Evolutionary conservation across 2,888 invertebrate genomes (phyloP), one percentile per base, ranked within the genome.

Genomic region (Scaptomyza flava): DNA sequence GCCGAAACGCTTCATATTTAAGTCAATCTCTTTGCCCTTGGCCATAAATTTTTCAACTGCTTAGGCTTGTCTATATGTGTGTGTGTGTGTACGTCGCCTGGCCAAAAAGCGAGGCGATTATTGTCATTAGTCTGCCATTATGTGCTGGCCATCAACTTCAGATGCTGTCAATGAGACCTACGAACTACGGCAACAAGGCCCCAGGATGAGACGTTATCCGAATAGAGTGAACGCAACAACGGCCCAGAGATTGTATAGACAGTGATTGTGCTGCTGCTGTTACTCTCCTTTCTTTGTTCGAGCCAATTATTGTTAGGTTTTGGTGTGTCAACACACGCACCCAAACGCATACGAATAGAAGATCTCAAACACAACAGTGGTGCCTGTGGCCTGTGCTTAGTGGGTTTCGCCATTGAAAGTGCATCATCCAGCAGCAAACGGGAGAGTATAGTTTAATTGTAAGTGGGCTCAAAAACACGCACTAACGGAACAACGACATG

Each of bases 91-190:
- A 61, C 61, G 60, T 65, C 52, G 74, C 57, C 65, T 51, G 63
- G 71, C 66, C 69, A 71, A 72, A 81, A 74, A 77, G 70, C 77
- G 68, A 72, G 83, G 72, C 89, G 83, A 88, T 85, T 89, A 89
- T 89, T 82, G 89, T 87, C 89, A 89, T 87, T 89, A 89, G 89
- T 86, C 85, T 74, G 74, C 82, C 83, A 87, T 87, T 87, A 87
- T 89, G 83, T 89, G 86, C 78, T 77, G 79, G 79, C 87, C 89
- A 89, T 87, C 87, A 87, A 87, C 80, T 82, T 87, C 89, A 89
- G 81, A 85, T 87, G 85, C 78, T 81, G 87, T 83, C 87, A 69
- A 81, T 84, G 86, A 78, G 72, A 63, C 67, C 66, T 78, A 67
- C 69, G 62, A 69, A 43, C 48, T 43, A 53, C n/a, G 23, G 2